Evolutionary conservation across 1,140 invertebrate genomes (phyloP), one percentile per base, ranked within the genome.

Genomic region (Drosophila nannoptera): DNA sequence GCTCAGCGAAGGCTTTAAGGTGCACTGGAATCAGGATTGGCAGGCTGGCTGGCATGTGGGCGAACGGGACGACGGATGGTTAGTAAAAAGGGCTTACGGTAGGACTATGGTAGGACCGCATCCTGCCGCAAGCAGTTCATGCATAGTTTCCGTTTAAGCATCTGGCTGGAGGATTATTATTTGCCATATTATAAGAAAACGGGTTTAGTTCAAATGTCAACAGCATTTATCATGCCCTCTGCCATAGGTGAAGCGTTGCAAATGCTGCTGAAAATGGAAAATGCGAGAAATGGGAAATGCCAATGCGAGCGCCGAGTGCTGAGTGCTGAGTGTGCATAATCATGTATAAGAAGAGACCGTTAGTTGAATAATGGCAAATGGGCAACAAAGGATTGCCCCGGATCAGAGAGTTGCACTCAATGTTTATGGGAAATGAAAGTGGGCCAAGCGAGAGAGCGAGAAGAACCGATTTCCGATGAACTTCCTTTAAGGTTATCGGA

Each of bases 181-280:
- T 84, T 84, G 80, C 80, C 76, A 83, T 83, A 83, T 80, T 83
- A 80, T 76, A 83, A 71, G 80, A 86, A 82, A 83, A 84, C 80
- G 81, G 80, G 73, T 80, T 83, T 84, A 83, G 80, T 83, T 83
- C 80, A 83, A 83, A 83, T 83, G 80, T 83, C 80, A 83, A 83
- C 80, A 83, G 76, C 80, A 82, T 81, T 81, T 77, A 73, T 73
- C 65, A 73, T 75, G 49, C 36, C 45, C 40, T 63, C 22, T 40
- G 42, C 32, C 49, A 50, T 50, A 50, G 48, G 31, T 50, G 48
- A 50, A 22, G 12, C 46, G 31, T 29, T 31, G 31, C 46, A 4
- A 4, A 52, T 33, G 38, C 40, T 42, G 48, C 35, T 12, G 32
- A 4, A 29, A 16, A 29, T 11, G 42, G 16, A 5, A 49, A 31